A percentile compares a stretch with the other conserved stretches of the same genome.
These are phyloP conservation scores for Pristionchus fissidentatus DNA, from an alignment of 2,888 invertebrate genomes.

Conservation along the genomic window DNA sequence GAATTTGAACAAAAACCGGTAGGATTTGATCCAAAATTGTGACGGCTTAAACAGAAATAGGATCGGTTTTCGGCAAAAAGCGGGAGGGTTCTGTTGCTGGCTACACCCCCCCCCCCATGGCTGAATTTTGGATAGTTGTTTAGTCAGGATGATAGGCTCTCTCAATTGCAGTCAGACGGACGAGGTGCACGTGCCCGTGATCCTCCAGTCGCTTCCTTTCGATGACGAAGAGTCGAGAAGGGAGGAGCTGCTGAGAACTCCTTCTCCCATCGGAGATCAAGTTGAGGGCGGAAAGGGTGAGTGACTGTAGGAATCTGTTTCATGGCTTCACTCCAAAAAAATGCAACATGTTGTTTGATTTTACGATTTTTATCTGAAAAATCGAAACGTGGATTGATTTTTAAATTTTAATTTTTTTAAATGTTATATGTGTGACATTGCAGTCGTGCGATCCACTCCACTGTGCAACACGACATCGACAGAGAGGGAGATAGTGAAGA, in stretches of 20 bases:
- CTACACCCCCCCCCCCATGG: too few relatives aligned
- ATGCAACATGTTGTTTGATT: neutral
- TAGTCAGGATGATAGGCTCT: too few relatives aligned
- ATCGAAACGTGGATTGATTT: neutral
- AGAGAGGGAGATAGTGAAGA: neutral
- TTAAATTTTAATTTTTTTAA: neutral
- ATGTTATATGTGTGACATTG: neutral
- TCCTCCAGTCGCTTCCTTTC: neutral
- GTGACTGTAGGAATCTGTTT: neutral
- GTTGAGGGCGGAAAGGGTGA: neutral
- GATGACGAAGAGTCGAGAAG: neutral
- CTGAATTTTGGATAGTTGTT: too few relatives aligned
- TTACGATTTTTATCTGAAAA: neutral
- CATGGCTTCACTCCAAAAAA: neutral
- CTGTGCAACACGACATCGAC: neutral
- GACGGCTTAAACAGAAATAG: too few relatives aligned
- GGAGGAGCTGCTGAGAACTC: conserved; percentile 1
- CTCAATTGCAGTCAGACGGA: neutral
- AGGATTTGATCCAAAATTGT: too few relatives aligned
- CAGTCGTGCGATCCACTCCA: neutral
- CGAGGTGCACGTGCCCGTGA: neutral
- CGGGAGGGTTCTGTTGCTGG: too few relatives aligned
- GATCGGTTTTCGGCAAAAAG: too few relatives aligned
- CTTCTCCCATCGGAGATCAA: conserved; percentile 21
- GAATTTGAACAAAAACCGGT: too few relatives aligned